Evolutionary conservation across 2,888 invertebrate genomes (phyloP).

Genomic region (Macrosiphum euphorbiae): DNA sequence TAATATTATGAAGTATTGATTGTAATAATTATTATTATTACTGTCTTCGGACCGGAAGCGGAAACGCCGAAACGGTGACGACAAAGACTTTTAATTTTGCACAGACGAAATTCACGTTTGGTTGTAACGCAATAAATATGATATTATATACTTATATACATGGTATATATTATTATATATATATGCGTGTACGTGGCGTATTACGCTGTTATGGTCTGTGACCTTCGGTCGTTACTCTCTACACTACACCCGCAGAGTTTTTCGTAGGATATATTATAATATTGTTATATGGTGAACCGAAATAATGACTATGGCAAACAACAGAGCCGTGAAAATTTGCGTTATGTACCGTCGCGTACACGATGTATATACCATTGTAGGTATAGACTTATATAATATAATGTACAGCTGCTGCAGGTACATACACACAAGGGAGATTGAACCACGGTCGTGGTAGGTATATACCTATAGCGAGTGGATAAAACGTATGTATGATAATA

Average conservation of each 20-base stretch:
- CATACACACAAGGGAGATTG: background rate
- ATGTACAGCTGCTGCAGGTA: background rate
- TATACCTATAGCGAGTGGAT: background rate
- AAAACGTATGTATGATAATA: background rate
- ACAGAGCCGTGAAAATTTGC: slow-evolving; percentile 58
- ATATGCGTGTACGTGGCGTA: background rate
- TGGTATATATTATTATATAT: background rate
- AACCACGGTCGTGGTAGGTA: background rate
- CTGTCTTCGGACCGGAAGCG: slow-evolving; percentile 30
- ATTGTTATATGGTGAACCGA: slow-evolving; percentile 32
- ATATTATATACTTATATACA: background rate
- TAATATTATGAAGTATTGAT: background rate
- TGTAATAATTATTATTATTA: background rate
- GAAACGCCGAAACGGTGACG: slow-evolving; percentile 19
- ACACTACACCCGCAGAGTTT: background rate
- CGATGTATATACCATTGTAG: background rate
- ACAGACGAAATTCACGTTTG: background rate
- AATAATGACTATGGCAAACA: slow-evolving; percentile 37
- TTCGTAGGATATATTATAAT: background rate
- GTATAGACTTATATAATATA: background rate
- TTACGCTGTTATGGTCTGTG: slow-evolving; percentile 48
- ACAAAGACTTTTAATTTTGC: slow-evolving; percentile 2
- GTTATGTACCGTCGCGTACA: slow-evolving; percentile 29
- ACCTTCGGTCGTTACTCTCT: slow-evolving; percentile 62
- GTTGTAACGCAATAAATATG: background rate